Evolutionary conservation across 2,797 vertebrate species (phyloP).

Genomic region (Microcaecilia unicolor): DNA sequence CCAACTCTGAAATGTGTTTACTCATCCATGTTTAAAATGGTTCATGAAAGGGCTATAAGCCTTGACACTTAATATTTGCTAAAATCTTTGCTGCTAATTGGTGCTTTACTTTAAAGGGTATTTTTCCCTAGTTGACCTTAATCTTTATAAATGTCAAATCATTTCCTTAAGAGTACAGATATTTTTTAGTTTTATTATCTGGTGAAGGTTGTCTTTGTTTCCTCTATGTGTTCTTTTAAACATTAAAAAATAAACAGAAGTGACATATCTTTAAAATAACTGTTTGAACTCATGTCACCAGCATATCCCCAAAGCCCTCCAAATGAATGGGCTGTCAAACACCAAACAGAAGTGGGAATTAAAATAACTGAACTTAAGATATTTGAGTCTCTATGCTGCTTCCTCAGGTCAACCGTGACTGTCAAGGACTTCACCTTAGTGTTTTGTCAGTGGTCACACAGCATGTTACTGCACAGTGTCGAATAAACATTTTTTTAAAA

Average conservation of each 20-base stretch:
- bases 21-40: no score
- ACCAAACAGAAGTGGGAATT: conserved; percentile 24
- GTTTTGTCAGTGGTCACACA: background rate
- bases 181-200: conserved; percentile 16
- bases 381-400: conserved; percentile 7
- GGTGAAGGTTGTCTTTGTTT: conserved; percentile 21
- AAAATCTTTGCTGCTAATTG: conserved; percentile 6
- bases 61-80: no score
- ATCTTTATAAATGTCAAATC: conserved; percentile 28
- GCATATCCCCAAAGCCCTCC: conserved; percentile 5
- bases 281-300: conserved; percentile 14
- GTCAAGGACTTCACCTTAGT: conserved; percentile 5
- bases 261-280: conserved; percentile 28
- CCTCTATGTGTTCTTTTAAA: conserved; percentile 17
- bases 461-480: background rate
- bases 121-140: conserved; percentile 9
- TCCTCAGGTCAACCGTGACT: conserved; percentile 17
- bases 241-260: conserved; percentile 31
- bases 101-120: conserved; percentile 10
- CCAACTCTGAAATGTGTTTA: no score
- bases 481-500: conserved; percentile 16
- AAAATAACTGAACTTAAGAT: conserved; percentile 22
- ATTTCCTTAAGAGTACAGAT: conserved; percentile 20
- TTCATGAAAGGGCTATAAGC: no score
- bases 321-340: conserved; percentile 33